Percentiles rank a stretch among this genome's conserved stretches.
Evolutionary conservation across 2,888 invertebrate species (phyloP).

Genomic region (Aquatica leii): DNA sequence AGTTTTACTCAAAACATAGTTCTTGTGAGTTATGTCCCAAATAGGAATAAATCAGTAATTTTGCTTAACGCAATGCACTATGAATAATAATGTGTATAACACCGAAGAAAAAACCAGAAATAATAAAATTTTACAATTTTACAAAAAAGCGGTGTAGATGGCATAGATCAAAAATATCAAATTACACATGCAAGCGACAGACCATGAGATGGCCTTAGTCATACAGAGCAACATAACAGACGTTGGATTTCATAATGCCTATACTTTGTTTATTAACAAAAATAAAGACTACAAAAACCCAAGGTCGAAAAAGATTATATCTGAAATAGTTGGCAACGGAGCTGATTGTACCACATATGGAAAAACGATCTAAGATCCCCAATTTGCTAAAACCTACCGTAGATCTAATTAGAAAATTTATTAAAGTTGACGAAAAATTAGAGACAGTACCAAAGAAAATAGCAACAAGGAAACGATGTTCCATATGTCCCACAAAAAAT

Average conservation of each 20-base stretch:
- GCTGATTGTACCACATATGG: neutral
- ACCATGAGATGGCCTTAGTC: neutral
- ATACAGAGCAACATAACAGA: neutral
- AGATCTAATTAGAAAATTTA: too few species aligned
- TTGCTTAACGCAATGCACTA: neutral
- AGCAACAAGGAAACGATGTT: constrained; percentile 1
- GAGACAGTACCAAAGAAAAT: neutral
- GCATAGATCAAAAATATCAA: neutral
- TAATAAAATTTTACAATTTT: neutral
- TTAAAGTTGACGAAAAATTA: too few species aligned
- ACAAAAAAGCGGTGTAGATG: neutral
- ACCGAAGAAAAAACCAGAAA: neutral
- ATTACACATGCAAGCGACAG: neutral
- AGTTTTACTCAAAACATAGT: neutral
- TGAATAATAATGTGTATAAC: neutral
- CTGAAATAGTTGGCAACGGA: neutral
- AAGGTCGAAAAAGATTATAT: neutral
- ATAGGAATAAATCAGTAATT: too few species aligned
- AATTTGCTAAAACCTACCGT: neutral
- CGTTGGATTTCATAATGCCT: neutral
- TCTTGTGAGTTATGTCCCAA: neutral
- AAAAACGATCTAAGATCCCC: too few species aligned
- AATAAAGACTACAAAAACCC: neutral
- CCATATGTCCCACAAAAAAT: neutral
- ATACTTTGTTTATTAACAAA: neutral